Percentiles rank a stretch among this genome's conserved stretches.
Conservation (phyloP, 2,113 vertebrate species). For the Solea solea region DNA sequence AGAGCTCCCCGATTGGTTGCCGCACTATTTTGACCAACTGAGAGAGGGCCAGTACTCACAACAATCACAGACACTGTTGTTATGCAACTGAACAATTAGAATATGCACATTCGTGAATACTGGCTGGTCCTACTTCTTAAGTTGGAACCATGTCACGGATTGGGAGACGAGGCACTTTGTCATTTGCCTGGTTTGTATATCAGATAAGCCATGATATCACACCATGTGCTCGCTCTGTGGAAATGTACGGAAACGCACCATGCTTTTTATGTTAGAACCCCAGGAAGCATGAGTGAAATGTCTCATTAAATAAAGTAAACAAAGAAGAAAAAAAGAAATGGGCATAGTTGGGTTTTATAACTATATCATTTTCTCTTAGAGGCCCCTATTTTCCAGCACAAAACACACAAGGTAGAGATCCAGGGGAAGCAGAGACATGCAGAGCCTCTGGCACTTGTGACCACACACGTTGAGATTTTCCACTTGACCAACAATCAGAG, state of each 20-base stretch:
- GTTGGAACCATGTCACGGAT: constrained; percentile 44
- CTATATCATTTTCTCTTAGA: background rate
- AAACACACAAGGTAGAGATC: background rate
- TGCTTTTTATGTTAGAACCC: no score
- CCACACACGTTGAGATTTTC: constrained; percentile 42
- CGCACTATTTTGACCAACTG: constrained; percentile 60
- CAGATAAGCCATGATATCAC: constrained; percentile 35
- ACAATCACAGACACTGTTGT: constrained; percentile 74
- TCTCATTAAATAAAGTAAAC: background rate
- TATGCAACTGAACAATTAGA: constrained; percentile 70
- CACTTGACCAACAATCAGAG: constrained; percentile 31
- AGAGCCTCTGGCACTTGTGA: constrained; percentile 1
- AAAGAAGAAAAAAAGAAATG: background rate
- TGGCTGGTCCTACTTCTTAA: constrained; percentile 45
- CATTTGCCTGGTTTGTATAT: constrained; percentile 34
- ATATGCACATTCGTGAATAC: constrained; percentile 66
- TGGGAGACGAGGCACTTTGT: constrained; percentile 15
- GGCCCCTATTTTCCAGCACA: background rate
- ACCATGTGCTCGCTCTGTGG: constrained; percentile 56
- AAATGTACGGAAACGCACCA: constrained; percentile 24
- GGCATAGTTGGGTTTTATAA: background rate
- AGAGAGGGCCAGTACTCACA: constrained; percentile 52
- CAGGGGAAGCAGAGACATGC: background rate
- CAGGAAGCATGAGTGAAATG: background rate
- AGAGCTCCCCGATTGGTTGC: constrained; percentile 58